Evolutionary conservation across 2,113 vertebrate genomes (phyloP), one percentile per base, ranked within the genome.

Genomic region (Oreochromis spilurus): DNA sequence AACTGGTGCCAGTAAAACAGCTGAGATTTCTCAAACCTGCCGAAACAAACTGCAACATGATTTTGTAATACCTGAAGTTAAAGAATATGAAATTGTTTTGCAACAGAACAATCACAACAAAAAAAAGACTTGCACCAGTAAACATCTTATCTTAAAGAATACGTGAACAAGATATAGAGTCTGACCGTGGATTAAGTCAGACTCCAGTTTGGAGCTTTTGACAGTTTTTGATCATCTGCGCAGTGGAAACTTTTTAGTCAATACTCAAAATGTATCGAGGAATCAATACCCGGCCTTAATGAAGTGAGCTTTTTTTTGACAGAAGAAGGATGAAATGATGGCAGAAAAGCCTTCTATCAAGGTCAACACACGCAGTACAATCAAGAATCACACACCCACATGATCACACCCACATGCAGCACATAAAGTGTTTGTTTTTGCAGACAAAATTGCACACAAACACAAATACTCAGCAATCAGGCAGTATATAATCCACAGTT

Each of bases 401-500:
- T 10, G 16, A 29, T 50, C 24, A 17, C 45, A 19, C 21, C 38
- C 60, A 79, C 78, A 67, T 50, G 58, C 21, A 10, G 48, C 38
- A 84, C 17, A 45, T 24, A 62, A 26, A 83, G 58, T 57, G 29
- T 13, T 54, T 75, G 24, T 81, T 70, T 72, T 34, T 84, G 58
- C 82, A 78, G 31, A 79, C 79, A 83, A 55, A 81, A 86, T 72
- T 67, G 55, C 83, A 84, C 83, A 79, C 36, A 85, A 78, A 80
- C 78, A 9, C 72, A 81, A 78, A 89, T 50, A 78, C 55, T 70
- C 79, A 48, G 40, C 86, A 92, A 88, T 92, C 86, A 84, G 57
- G 14, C 53, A 85, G 77, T 84, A 87, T 86, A 87, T 86, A 88
- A 93, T 90, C 85, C 86, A 89, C 85, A 92, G 79, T 79, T 87